Percentiles rank a stretch among this genome's conserved stretches.
Evolutionary conservation across 1,140 invertebrate species (phyloP).

Genomic region (Zaprionus tsacasi): DNA sequence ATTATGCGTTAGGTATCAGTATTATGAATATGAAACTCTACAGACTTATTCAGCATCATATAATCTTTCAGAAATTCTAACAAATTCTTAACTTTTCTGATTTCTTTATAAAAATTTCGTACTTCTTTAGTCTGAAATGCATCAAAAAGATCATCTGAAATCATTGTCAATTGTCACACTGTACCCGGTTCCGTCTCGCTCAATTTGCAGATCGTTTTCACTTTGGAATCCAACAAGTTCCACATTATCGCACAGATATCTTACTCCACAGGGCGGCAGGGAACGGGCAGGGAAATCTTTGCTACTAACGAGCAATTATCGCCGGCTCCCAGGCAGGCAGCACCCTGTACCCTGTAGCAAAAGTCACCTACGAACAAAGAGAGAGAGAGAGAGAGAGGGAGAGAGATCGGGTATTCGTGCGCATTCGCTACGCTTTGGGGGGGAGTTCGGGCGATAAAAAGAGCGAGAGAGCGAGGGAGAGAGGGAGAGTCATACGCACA

Average conservation of each 20-base stretch:
- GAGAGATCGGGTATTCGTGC: background rate
- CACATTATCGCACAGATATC: slow-evolving; percentile 28
- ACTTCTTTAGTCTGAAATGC: background rate
- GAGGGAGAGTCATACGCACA: background rate
- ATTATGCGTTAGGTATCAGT: too few relatives aligned
- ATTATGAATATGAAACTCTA: too few relatives aligned
- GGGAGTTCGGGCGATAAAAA: slow-evolving; percentile 54
- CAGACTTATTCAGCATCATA: too few relatives aligned
- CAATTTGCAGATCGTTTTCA: slow-evolving; percentile 14
- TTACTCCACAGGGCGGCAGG: slow-evolving; percentile 19
- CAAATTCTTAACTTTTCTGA: background rate
- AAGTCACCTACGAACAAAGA: slow-evolving; percentile 15
- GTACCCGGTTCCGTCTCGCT: slow-evolving; percentile 2
- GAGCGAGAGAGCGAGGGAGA: slow-evolving; percentile 1
- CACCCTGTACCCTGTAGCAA: slow-evolving; percentile 36
- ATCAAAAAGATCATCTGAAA: background rate
- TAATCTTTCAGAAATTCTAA: too few relatives aligned
- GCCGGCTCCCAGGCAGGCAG: slow-evolving; percentile 70
- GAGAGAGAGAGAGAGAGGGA: slow-evolving; percentile 37
- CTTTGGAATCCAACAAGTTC: slow-evolving; percentile 11
- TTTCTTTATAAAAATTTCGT: background rate
- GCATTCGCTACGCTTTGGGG: slow-evolving; percentile 77
- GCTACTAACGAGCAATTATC: slow-evolving; percentile 82
- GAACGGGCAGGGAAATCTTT: slow-evolving; percentile 56
- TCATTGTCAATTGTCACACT: background rate